Evolutionary conservation across 2,797 vertebrate species (phyloP), one percentile per base, ranked within the genome.

Genomic region (Poeciliopsis presidionis): DNA sequence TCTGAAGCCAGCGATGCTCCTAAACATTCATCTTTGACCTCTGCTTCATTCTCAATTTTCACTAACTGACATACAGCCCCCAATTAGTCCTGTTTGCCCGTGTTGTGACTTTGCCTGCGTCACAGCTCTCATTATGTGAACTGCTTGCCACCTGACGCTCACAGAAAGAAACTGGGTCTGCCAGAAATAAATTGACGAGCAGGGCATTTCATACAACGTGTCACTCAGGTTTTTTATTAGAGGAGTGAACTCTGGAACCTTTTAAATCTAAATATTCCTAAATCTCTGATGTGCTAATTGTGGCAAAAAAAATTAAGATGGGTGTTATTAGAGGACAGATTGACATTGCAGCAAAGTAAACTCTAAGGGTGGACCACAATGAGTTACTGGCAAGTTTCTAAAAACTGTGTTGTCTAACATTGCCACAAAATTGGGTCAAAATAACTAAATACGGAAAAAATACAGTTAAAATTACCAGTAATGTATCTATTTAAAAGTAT

Each of bases 91-190:
- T 28, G 13, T 80, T 76, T 75, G 30, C 36, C 47, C 45, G 6
- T 63, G 30, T 49, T 75, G 47, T 61, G 72, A 74, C 13, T 78
- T 8, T 78, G 63, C 81, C 1, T 74, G 57, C 84, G 80, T 83
- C 76, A 49, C 13, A 72, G 72, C 76, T 79, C 84, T 91, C 85
- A 83, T 91, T 89, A 87, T 79, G 30, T 75, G 80, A 75, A 73
- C 73, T 77, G 70, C 86, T 86, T 84, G 75, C 81, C 88, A 90
- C 80, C 87, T 89, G 84, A 83, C 82, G 67, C 84, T 72, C 74
- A 49, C 79, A 75, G 75, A 78, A 85, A 78, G 49, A 85, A 81
- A 86, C 78, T 76, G 59, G 78, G 75, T 80, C 81, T 81, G 83
- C 59, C 78, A 86, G 81, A 85, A 93, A 87, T 90, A 80, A 87